These are phyloP conservation scores for Salticus scenicus DNA, from an alignment of 2,888 invertebrate species.

Conservation along the genomic window DNA sequence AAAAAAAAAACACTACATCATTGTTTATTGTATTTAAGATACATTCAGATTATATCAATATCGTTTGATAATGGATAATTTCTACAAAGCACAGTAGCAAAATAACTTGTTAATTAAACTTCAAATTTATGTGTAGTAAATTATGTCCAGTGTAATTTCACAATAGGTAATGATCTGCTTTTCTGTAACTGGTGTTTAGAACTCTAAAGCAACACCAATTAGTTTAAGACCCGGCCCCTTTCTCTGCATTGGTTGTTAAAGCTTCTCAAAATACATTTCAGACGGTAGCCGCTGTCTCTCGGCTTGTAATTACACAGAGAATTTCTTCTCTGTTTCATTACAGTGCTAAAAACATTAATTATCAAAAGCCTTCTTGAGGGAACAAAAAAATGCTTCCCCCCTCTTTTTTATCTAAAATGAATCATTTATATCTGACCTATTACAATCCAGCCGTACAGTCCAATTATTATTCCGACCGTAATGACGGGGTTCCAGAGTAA, in stretches of 20 bases:
- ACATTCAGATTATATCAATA: too few relatives aligned
- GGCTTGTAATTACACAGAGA: slow-evolving; percentile 48
- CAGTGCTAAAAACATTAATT: slow-evolving; percentile 67
- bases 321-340: slow-evolving; percentile 60
- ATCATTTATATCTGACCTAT: slow-evolving; percentile 67
- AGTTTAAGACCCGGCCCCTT: not conserved
- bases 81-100: too few relatives aligned
- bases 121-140: too few relatives aligned
- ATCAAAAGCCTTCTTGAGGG: slow-evolving; percentile 20
- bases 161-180: too few relatives aligned
- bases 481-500: slow-evolving; percentile 42
- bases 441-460: slow-evolving; percentile 47
- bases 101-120: too few relatives aligned
- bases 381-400: slow-evolving; percentile 24
- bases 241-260: slow-evolving; percentile 26
- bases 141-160: too few relatives aligned
- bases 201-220: not conserved
- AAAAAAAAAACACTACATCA: too few relatives aligned
- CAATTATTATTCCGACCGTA: slow-evolving; percentile 60
- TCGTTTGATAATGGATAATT: too few relatives aligned
- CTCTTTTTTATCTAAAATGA: slow-evolving; percentile 44
- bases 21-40: too few relatives aligned
- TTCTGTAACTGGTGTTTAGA: too few relatives aligned
- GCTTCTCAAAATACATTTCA: slow-evolving; percentile 49
- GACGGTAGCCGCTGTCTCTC: slow-evolving; percentile 61